Evolutionary conservation across 1,140 invertebrate species (phyloP).

Genomic region (Lithobius niger): DNA sequence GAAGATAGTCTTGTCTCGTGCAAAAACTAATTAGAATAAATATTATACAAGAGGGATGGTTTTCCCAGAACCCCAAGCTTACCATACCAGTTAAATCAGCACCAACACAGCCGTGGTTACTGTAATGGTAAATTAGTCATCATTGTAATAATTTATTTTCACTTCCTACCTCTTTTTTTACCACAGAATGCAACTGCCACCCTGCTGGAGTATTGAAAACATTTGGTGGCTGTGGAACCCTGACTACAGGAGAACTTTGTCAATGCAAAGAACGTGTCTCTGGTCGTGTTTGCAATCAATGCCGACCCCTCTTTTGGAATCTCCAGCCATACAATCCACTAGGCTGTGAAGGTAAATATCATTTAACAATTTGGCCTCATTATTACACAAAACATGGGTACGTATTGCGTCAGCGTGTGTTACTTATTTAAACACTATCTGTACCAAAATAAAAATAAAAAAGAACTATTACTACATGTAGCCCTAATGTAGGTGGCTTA

Average conservation of each 20-base stretch:
- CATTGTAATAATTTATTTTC: neutral
- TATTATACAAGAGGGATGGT: too few relatives aligned
- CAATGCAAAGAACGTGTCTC: slow-evolving; percentile 88
- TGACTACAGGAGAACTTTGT: slow-evolving; percentile 79
- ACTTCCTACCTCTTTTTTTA: slow-evolving; percentile 11
- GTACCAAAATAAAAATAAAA: too few relatives aligned
- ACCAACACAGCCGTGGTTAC: too few relatives aligned
- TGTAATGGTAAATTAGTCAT: neutral
- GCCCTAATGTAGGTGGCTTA: too few relatives aligned
- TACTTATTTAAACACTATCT: too few relatives aligned
- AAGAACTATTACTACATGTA: too few relatives aligned
- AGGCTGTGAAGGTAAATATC: slow-evolving; percentile 69
- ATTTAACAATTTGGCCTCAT: neutral
- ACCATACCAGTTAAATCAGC: too few relatives aligned
- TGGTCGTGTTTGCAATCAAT: slow-evolving; percentile 87
- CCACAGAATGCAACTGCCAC: slow-evolving; percentile 87
- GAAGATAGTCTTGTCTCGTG: too few relatives aligned
- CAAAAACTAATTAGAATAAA: too few relatives aligned
- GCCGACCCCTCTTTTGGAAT: slow-evolving; percentile 90
- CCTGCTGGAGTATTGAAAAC: slow-evolving; percentile 80
- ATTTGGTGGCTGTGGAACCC: slow-evolving; percentile 76
- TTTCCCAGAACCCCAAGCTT: too few relatives aligned
- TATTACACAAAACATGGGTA: slow-evolving; percentile 1
- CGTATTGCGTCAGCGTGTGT: too few relatives aligned
- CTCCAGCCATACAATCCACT: slow-evolving; percentile 68